Evolutionary conservation across 2,888 invertebrate species (phyloP).

Genomic region (Cetonia aurata): DNA sequence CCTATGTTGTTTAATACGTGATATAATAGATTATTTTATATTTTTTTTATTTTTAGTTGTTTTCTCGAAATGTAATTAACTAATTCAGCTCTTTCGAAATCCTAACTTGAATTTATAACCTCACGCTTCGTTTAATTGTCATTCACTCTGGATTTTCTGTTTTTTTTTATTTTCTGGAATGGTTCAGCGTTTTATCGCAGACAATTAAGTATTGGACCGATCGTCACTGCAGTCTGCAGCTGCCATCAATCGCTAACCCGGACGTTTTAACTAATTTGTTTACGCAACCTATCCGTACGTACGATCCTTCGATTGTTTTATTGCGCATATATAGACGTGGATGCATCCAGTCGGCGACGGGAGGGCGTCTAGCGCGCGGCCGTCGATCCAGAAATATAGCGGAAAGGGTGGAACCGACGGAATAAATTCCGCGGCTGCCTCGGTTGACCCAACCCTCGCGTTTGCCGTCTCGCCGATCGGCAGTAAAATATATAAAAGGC

Average conservation of each 20-base stretch:
- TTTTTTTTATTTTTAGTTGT: too few species aligned
- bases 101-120: too few species aligned
- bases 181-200: background rate
- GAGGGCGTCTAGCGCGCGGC: background rate
- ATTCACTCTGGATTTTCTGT: too few species aligned
- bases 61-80: too few species aligned
- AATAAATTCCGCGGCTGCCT: slow-evolving; percentile 57
- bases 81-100: too few species aligned
- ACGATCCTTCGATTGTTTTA: slow-evolving; percentile 9
- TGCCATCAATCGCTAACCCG: slow-evolving; percentile 2
- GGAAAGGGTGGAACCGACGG: slow-evolving; percentile 58
- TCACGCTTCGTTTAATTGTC: too few species aligned
- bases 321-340: background rate
- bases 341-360: background rate
- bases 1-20: too few species aligned
- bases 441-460: too few species aligned
- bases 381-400: slow-evolving; percentile 58
- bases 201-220: slow-evolving; percentile 19
- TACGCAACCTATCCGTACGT: slow-evolving; percentile 56
- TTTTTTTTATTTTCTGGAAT: too few species aligned
- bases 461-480: slow-evolving; percentile 55
- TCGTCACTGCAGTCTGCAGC: slow-evolving; percentile 18
- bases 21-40: too few species aligned
- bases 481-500: slow-evolving; percentile 59
- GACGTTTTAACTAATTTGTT: slow-evolving; percentile 61